Conservation (phyloP, 2,113 vertebrate genomes). For the Pterocles gutturalis region DNA sequence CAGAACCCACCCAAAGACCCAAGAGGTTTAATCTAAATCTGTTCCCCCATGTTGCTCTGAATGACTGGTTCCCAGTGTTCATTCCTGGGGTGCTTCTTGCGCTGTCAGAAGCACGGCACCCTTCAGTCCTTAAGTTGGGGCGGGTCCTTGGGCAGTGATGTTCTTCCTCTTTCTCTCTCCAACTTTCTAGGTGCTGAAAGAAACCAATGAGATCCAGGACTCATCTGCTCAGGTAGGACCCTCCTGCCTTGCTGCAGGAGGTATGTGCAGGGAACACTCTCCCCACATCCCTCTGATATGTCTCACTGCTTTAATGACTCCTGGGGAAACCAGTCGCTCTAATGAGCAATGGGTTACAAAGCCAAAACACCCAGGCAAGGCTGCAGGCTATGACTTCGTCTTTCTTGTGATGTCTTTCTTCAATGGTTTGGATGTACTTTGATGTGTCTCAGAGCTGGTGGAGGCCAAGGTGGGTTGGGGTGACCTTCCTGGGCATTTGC, state of each 20-base stretch:
- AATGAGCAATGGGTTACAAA: not conserved
- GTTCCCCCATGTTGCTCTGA: accelerated
- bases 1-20: not conserved
- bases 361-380: not conserved
- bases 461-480: not conserved
- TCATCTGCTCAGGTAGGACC: not conserved
- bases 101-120: accelerated
- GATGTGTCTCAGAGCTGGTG: not conserved
- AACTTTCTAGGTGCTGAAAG: constrained; percentile 17
- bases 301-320: not conserved
- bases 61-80: not conserved
- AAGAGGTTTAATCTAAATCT: not conserved
- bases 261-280: not conserved
- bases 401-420: not conserved
- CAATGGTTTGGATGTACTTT: not conserved
- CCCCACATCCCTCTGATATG: accelerated
- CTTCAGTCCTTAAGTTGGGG: not conserved
- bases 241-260: not conserved
- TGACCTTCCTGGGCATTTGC: not conserved
- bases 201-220: constrained; percentile 40
- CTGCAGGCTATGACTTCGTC: not conserved
- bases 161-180: not conserved
- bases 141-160: not conserved
- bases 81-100: not conserved
- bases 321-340: not conserved